Evolutionary conservation across 1,140 invertebrate species (phyloP).

Genomic region (Vanessa atalanta): DNA sequence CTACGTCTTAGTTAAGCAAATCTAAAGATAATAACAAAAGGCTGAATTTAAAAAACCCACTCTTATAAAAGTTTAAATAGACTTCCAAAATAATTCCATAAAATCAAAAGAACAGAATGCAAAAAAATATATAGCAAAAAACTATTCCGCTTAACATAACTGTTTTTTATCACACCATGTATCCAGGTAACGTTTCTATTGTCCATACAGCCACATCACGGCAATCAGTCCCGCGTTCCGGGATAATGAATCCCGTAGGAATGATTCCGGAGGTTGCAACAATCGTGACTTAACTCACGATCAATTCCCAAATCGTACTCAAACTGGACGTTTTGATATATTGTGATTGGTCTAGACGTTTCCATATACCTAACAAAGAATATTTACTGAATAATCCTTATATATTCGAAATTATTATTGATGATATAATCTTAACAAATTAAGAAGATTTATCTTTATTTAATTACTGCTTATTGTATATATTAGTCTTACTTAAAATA

Average conservation of each 20-base stretch:
- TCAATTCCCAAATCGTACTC: slow-evolving; percentile 70
- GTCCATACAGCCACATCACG: slow-evolving; percentile 44
- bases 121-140: slow-evolving; percentile 8
- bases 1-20: too few species aligned
- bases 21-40: too few species aligned
- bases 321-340: slow-evolving; percentile 54
- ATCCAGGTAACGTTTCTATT: slow-evolving; percentile 24
- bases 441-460: too few species aligned
- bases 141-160: background rate
- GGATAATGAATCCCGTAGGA: slow-evolving; percentile 74
- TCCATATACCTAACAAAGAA: background rate
- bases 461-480: too few species aligned
- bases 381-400: background rate
- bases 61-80: too few species aligned
- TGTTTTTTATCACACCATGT: slow-evolving; percentile 7
- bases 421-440: background rate
- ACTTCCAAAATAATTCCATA: too few species aligned
- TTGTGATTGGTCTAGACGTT: slow-evolving; percentile 43
- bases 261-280: slow-evolving; percentile 62
- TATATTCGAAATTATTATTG: background rate
- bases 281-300: slow-evolving; percentile 76
- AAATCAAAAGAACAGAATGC: background rate
- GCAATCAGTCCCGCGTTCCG: slow-evolving; percentile 68
- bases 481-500: too few species aligned
- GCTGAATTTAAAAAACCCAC: too few species aligned